Conservation (phyloP, 2,113 vertebrate genomes). For the Sarotherodon lohbergeri region DNA sequence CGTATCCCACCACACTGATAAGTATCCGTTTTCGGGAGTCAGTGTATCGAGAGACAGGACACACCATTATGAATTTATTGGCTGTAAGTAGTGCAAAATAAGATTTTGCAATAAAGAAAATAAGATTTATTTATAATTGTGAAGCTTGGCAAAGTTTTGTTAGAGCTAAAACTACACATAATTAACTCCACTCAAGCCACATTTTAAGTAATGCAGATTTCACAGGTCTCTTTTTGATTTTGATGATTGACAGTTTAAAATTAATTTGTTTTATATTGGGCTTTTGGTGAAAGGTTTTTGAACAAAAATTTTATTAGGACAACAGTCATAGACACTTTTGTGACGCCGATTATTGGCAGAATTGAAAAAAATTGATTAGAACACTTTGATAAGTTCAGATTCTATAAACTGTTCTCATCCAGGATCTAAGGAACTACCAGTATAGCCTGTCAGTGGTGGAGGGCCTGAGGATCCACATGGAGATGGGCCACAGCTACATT, state of each 20-base stretch:
- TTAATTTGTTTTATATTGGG: background rate
- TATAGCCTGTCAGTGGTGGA: conserved; percentile 86
- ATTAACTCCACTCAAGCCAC: background rate
- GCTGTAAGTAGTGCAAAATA: conserved; percentile 78
- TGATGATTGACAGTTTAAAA: background rate
- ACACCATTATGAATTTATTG: conserved; percentile 92
- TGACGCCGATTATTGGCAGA: background rate
- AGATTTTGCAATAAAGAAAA: background rate
- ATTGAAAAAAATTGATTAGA: background rate
- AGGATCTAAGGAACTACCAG: conserved; percentile 94
- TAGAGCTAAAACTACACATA: background rate
- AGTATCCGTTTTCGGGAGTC: conserved; percentile 84
- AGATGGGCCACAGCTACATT: conserved; percentile 91
- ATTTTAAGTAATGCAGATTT: background rate
- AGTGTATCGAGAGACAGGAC: conserved; percentile 87
- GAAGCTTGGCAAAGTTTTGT: background rate
- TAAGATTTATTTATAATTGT: background rate
- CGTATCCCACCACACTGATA: conserved; percentile 79
- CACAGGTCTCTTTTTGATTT: background rate
- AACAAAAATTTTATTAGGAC: background rate
- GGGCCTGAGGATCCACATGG: conserved; percentile 87
- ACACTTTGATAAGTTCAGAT: background rate
- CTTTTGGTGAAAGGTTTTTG: background rate
- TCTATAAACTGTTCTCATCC: background rate
- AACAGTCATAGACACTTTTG: background rate